phyloP scores from a whole-genome alignment of 2,888 invertebrate genomes.

The Apoderus coryli region DNA sequence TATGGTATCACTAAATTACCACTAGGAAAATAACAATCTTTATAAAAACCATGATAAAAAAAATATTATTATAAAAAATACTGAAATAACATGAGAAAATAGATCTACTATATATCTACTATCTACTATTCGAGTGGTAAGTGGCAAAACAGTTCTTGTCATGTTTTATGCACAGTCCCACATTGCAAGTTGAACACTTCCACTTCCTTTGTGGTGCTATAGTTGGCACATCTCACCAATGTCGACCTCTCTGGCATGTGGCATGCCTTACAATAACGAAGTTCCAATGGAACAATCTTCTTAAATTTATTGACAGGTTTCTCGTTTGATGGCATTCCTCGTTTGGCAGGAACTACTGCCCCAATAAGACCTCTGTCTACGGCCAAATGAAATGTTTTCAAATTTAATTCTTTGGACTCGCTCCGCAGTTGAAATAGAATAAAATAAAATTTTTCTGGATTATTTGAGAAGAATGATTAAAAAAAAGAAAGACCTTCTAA shows the following conservation, averaged over 20 bases:
- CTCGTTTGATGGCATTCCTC: conserved; percentile 6
- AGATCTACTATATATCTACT: conserved; percentile 4
- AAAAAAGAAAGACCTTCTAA: too few species aligned
- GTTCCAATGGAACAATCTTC: conserved; percentile 6
- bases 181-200: conserved; percentile 5
- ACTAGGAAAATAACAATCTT: conserved; percentile 6
- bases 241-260: conserved; percentile 5
- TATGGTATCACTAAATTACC: too few species aligned
- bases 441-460: too few species aligned
- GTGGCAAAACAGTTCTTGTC: conserved; percentile 6
- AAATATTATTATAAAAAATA: conserved; percentile 4
- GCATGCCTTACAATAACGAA: conserved; percentile 7
- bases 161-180: conserved; percentile 7
- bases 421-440: conserved; percentile 8
- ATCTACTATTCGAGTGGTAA: too few species aligned
- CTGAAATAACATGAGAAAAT: conserved; percentile 6
- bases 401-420: conserved; percentile 6
- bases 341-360: conserved; percentile 6
- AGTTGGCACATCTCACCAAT: conserved; percentile 5
- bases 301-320: conserved; percentile 6
- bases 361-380: conserved; percentile 9
- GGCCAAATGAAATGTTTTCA: conserved; percentile 9
- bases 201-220: conserved; percentile 6
- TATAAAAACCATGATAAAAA: conserved; percentile 5
- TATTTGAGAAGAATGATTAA: too few species aligned